A percentile compares a stretch with the other conserved stretches of the same genome.
Conservation (phyloP, 2,113 vertebrate species). For the Rallus limicola region DNA sequence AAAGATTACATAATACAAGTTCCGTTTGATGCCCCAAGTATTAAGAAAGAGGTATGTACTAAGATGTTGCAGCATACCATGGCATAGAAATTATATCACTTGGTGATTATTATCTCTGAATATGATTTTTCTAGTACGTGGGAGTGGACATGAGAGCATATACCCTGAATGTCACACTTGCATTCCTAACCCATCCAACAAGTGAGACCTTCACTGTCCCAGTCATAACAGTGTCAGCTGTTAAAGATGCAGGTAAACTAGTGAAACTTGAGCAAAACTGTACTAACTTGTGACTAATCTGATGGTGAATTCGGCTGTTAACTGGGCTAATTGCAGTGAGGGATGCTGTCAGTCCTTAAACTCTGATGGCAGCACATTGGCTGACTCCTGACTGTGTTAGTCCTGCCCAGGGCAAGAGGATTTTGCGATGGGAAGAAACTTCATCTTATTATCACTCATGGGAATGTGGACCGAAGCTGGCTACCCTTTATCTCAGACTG, state of each 20-base stretch:
- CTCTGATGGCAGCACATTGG: not conserved
- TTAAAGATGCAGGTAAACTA: slow-evolving; percentile 62
- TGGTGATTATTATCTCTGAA: not conserved
- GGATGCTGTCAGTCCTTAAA: not conserved
- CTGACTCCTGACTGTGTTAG: slow-evolving; percentile 10
- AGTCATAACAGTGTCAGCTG: not conserved
- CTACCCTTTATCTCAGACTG: slow-evolving; percentile 48
- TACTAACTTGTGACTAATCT: not conserved
- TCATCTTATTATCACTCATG: slow-evolving; percentile 19
- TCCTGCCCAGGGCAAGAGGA: not conserved
- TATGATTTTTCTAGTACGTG: slow-evolving; percentile 16
- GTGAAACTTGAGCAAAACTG: not conserved
- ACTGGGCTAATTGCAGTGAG: not conserved
- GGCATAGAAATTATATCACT: not conserved
- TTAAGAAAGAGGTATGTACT: slow-evolving; percentile 68
- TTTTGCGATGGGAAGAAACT: slow-evolving; percentile 46
- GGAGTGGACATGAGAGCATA: slow-evolving; percentile 2
- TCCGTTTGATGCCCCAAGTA: slow-evolving; percentile 58
- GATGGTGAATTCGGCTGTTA: not conserved
- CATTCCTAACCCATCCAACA: slow-evolving; percentile 26
- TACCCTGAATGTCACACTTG: slow-evolving; percentile 49
- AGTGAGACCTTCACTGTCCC: slow-evolving; percentile 33
- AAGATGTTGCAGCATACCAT: not conserved
- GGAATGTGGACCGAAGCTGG: slow-evolving; percentile 65
- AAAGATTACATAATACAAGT: slow-evolving; percentile 71